These are phyloP conservation scores for Marmota flaviventris DNA, from an alignment of 2,113 vertebrate species.

Conservation along the genomic window DNA sequence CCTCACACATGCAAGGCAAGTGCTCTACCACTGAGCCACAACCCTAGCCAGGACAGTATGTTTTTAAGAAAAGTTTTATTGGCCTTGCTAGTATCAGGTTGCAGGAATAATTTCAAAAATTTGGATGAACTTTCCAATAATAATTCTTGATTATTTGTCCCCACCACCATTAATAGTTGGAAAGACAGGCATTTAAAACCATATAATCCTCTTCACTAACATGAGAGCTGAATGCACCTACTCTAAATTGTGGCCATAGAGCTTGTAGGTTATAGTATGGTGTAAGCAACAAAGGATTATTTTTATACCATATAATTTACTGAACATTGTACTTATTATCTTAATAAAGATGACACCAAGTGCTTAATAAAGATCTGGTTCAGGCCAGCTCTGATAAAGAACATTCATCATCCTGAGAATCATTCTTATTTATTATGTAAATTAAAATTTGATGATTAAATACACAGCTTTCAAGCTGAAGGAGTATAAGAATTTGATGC, in stretches of 20 bases:
- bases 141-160: neutral
- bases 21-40: too few relatives aligned
- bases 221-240: neutral
- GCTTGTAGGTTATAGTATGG: neutral
- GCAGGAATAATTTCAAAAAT: neutral
- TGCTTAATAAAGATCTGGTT: neutral
- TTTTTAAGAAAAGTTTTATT: slow-evolving; percentile 21
- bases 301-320: neutral
- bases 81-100: neutral
- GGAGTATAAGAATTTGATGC: slow-evolving; percentile 19
- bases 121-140: neutral
- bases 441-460: slow-evolving; percentile 4
- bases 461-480: neutral
- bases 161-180: neutral
- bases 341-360: neutral
- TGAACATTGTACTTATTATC: neutral
- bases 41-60: neutral
- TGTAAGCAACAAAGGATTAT: neutral
- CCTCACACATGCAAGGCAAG: too few relatives aligned
- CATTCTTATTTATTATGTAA: neutral
- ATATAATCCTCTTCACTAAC: neutral
- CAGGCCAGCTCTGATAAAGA: neutral
- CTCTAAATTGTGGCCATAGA: neutral
- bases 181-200: neutral
- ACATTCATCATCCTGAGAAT: neutral